Base-by-base conservation (phyloP, 1,140 invertebrate genomes). In the Armadillidium nasatum region DNA sequence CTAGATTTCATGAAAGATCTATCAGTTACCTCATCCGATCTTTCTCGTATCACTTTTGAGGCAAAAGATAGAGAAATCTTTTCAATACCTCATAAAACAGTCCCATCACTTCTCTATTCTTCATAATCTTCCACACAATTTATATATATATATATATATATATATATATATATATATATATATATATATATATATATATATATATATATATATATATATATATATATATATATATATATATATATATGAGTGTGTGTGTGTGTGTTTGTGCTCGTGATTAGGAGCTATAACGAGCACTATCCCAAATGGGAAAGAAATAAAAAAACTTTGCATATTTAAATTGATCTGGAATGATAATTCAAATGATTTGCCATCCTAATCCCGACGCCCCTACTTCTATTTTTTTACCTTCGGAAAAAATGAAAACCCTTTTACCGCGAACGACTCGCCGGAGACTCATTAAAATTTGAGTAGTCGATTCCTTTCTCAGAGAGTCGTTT, bases 161-260 rank as follows among this genome's bases (percentile, higher is more conserved):
- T 11, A 71, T 71, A 71, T 71, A 71, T 11, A 71, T 71, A 71
- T 11, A 71, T 71, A 71, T 22, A 71, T 71, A 71, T n/a, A 3
- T 33, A 33, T 33, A 33, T 33, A 33, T 71, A 21, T 11, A 21
- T 21, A 71, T 71, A 22, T 11, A 71, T 71, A 71, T 71, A 71
- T 11, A 71, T 71, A 71, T 11, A 71, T 71, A 71, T 22, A 71
- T 71, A 71, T n/a, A 3, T 33, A 33, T 33, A 33, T 33, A 33
- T 71, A 21, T 11, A 21, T 21, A 71, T 71, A 22, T 11, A 71
- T 71, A 71, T 71, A 71, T 11, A 71, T 71, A 71, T 11, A 71
- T 71, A 71, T 22, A 71, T 71, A 71, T 33, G 33, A 3, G 33
- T 33, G 33, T 33, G 33, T 33, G 33, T 33, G 33, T 33, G 33